Conservation (phyloP, 2,888 invertebrate genomes). For the Subacronicta megacephala region DNA sequence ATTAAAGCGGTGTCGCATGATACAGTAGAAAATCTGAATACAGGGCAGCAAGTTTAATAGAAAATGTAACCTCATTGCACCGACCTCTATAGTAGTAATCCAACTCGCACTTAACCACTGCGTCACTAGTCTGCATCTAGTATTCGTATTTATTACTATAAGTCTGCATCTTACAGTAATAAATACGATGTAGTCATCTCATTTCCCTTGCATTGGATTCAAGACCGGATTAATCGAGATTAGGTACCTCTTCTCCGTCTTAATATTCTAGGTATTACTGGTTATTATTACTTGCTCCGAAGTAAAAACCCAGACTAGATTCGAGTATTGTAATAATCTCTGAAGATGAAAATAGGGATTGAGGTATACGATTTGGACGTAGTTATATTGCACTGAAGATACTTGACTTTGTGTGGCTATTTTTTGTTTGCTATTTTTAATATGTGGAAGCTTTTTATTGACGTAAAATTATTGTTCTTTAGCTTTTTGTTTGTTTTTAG, state of each 20-base stretch:
- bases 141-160: no score
- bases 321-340: constrained; percentile 24
- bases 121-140: no score
- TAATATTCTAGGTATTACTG: constrained; percentile 25
- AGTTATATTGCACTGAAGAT: no score
- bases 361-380: not conserved
- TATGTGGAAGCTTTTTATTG: no score
- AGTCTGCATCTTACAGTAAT: constrained; percentile 8
- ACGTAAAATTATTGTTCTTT: no score
- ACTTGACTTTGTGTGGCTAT: no score
- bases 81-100: not conserved
- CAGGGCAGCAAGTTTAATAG: no score
- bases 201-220: constrained; percentile 28
- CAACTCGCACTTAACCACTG: constrained; percentile 1
- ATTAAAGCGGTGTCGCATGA: no score
- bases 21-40: no score
- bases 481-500: no score
- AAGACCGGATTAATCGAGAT: constrained; percentile 36
- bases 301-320: constrained; percentile 18
- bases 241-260: constrained; percentile 17
- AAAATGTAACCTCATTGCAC: no score
- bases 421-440: no score
- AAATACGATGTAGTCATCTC: constrained; percentile 29
- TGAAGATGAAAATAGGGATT: not conserved
- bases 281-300: constrained; percentile 11